These are phyloP conservation scores for Siderastrea radians DNA, from an alignment of 92 coral and sea anemone species.

Conservation along the genomic window DNA sequence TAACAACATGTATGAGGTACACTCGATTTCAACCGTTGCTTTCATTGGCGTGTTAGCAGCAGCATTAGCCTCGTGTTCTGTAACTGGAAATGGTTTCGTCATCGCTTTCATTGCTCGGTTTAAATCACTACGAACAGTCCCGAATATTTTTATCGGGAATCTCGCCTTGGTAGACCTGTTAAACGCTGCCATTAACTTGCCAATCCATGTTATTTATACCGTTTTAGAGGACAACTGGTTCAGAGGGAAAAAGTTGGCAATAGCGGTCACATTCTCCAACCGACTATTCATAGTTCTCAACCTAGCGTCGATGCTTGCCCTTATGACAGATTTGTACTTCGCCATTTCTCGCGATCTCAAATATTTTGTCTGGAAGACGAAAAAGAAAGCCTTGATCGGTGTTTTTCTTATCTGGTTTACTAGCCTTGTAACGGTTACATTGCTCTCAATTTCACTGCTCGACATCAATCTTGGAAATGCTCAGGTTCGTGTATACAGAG, in stretches of 20 bases:
- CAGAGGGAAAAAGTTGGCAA: background rate
- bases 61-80: background rate
- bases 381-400: background rate
- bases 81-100: background rate
- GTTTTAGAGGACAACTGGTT: background rate
- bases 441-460: background rate
- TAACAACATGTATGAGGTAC: too few relatives aligned
- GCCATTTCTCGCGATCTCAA: background rate
- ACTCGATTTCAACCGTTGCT: too few relatives aligned
- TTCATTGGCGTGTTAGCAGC: background rate
- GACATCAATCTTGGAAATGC: background rate
- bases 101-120: background rate
- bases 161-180: background rate
- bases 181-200: background rate
- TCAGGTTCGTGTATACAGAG: background rate
- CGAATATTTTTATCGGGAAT: background rate
- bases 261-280: background rate
- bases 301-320: background rate
- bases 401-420: background rate
- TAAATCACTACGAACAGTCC: slow-evolving; percentile 8
- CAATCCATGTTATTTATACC: background rate
- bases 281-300: background rate
- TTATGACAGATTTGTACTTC: background rate
- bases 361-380: background rate
- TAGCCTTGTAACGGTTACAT: background rate